phyloP scores from a whole-genome alignment of 2,113 vertebrate genomes.

The Tricholaema leucomelas region DNA sequence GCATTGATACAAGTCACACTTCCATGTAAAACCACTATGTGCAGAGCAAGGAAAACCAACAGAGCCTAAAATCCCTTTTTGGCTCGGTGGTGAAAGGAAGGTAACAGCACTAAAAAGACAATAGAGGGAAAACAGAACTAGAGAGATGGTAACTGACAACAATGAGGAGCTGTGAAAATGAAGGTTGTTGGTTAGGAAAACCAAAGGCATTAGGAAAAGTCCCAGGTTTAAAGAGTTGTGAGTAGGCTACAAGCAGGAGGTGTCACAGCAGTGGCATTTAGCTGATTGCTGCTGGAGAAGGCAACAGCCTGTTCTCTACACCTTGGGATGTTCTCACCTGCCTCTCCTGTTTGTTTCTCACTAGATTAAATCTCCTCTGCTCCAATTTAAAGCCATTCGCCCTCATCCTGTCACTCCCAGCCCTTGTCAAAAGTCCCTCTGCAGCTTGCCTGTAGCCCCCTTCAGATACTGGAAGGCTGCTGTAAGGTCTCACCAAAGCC shows the following conservation, averaged over 20 bases:
- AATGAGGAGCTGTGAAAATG: slow-evolving; percentile 12
- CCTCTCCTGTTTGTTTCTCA: not conserved
- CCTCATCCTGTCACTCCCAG: too few species aligned
- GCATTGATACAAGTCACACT: not conserved
- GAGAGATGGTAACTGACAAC: not conserved
- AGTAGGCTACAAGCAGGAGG: rapidly evolving
- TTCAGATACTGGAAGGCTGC: too few species aligned
- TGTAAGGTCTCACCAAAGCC: too few species aligned
- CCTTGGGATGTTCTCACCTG: not conserved
- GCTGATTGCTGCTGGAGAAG: not conserved
- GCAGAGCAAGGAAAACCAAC: not conserved
- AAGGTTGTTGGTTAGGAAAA: not conserved
- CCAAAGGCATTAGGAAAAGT: not conserved
- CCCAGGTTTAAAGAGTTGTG: not conserved
- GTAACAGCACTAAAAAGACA: not conserved
- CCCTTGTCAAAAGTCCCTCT: too few species aligned
- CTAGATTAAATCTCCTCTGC: too few species aligned
- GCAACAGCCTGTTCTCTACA: not conserved
- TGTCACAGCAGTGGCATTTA: not conserved
- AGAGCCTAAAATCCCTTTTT: slow-evolving; percentile 1
- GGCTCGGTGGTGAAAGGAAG: not conserved
- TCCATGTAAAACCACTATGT: not conserved
- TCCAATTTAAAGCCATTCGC: too few species aligned
- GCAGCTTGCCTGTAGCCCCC: too few species aligned
- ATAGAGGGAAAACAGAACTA: not conserved